Evolutionary conservation across 1,140 invertebrate species (phyloP), one percentile per base, ranked within the genome.

Genomic region (Chironomus striatipennis): DNA sequence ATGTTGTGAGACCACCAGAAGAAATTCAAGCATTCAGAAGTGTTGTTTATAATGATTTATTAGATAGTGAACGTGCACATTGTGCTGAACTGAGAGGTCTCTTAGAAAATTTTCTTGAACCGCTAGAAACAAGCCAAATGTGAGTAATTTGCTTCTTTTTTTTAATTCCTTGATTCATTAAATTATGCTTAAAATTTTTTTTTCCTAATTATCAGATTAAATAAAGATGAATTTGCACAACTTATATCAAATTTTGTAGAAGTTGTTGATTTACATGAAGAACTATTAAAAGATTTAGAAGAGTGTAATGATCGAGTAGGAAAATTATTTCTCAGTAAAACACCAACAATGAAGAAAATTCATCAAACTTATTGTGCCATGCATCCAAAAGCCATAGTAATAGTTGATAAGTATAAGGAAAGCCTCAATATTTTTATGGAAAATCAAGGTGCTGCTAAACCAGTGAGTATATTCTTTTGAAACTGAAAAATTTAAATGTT

Each of bases 331-430:
- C 83, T 99, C 64, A 90, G 90, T 72, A 88, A 91, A 81, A 97
- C 97, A 8, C 89, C 93, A 17, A 88, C 89, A 79, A 86, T 99
- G 74, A 97, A 97, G 83, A 83, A 87, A 76, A 88, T 96, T 21
- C 95, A 98, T 83, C 88, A 90, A 77, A 85, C 85, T 15, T 99
- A 99, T 81, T 98, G 96, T 84, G 87, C 88, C 75, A 90, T 93
- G 78, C 97, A 99, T 88, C 97, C 97, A 0, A 89, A 89, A 81
- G 95, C 96, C 79, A 95, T 97, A 47, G 91, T 91, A 79, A 89
- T 98, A 76, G 85, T 99, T 77, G 95, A 97, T 82, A 92, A 93
- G 82, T 92, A 93, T 79, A 94, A 92, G 93, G 93, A 97, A 79
- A 91, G 93, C 77, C 84, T 97, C 73, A 91, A 93, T 77, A 87